Base-by-base conservation (phyloP, 1,140 invertebrate genomes). In the Pogonognathellus flavescens region DNA sequence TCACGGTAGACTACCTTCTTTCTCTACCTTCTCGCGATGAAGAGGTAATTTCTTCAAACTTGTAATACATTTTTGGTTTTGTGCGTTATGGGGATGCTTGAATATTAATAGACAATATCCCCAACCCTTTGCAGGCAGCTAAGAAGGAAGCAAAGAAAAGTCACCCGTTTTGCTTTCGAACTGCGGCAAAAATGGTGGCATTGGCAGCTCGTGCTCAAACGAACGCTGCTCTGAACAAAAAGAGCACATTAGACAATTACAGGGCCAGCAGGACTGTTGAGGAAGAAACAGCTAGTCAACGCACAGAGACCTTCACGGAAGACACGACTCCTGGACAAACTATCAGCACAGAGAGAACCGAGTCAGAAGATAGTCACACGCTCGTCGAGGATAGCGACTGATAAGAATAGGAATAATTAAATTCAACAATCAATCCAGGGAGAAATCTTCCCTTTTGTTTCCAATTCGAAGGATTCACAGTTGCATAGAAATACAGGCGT, bases 21-120 rank as follows among this genome's bases (percentile, higher is more conserved):
- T 91, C 91, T 52, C 91, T 96, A 86, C 95, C 95, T 0, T 95
- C 94, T 0, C 91, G 95, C 86, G 94, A 95, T 89, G 93, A 94
- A 89, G 91, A 94, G 90, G 93, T 94, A 90, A 89, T 13, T 81
- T n/a, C 6, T 13, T 80, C 50, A 76, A 18, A 31, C 76, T 52
- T 76, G 8, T 62, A 60, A 60, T 66, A 62, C n/a, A 41, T 59
- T 41, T 80, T 81, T 11, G 10, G 57, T 83, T 31, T 20, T 82
- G 11, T 60, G 50, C 59, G 16, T n/a, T 3, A 57, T 52, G 14
- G 50, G 20, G 1, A n/a, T n/a, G 20, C 50, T 8, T 9, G 9
- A 72, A 72, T 18, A 62, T 83, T n/a, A n/a, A n/a, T n/a, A n/a
- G n/a, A n/a, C n/a, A n/a, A n/a, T n/a, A n/a, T n/a, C n/a, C n/a